phyloP scores from a whole-genome alignment of 2,113 vertebrate genomes.

The Sapajus apella region DNA sequence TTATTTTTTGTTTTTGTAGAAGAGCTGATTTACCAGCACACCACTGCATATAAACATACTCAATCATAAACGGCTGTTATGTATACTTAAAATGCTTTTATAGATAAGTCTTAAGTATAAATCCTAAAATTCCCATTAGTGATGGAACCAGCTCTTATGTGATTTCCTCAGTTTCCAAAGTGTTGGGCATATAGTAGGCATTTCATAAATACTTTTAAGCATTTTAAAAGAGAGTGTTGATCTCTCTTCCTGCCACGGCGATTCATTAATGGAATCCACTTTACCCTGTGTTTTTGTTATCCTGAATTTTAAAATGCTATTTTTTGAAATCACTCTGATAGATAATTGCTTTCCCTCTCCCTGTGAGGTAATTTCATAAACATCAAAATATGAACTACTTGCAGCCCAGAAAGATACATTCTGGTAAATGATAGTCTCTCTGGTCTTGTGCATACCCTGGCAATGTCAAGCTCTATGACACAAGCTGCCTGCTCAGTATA shows the following conservation, averaged over 20 bases:
- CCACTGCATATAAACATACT: background rate
- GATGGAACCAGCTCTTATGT: background rate
- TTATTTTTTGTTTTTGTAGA: background rate
- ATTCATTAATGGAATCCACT: background rate
- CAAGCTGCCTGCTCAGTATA: background rate
- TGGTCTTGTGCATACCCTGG: background rate
- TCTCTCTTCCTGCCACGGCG: background rate
- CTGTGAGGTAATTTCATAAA: conserved; percentile 4
- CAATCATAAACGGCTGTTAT: background rate
- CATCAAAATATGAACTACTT: conserved; percentile 8
- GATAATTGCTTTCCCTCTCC: background rate
- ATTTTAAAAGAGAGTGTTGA: background rate
- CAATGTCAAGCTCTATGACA: background rate
- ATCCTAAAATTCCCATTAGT: background rate
- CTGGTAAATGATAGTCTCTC: background rate
- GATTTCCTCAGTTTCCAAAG: background rate
- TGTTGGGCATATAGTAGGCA: background rate
- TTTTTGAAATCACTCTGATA: conserved; percentile 36
- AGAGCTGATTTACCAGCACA: background rate
- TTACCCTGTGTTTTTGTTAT: background rate
- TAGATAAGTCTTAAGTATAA: background rate
- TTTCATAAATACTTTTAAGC: background rate
- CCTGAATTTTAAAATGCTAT: conserved; percentile 40
- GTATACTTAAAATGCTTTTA: background rate
- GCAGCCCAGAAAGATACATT: background rate